phyloP scores from a whole-genome alignment of 2,888 invertebrate species.

The Sarcophaga caerulescens region DNA sequence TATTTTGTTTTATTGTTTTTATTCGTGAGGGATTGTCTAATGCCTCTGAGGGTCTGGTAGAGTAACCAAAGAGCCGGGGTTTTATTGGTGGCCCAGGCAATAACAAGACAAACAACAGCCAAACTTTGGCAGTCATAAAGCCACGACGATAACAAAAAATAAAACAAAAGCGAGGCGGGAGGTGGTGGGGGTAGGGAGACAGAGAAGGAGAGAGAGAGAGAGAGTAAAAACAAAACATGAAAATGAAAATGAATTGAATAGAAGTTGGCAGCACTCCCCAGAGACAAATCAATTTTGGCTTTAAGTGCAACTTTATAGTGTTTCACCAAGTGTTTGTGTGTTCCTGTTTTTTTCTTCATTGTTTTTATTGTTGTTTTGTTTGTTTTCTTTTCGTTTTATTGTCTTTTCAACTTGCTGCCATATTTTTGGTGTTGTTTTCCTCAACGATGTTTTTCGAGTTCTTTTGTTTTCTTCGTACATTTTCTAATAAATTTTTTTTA shows the following conservation, averaged over 20 bases:
- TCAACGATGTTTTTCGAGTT: neutral
- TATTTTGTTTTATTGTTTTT: conserved; percentile 60
- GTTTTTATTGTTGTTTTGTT: neutral
- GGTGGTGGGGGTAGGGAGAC: too few relatives aligned
- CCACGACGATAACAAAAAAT: too few relatives aligned
- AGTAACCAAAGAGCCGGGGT: conserved; percentile 7
- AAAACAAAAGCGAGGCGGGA: too few relatives aligned
- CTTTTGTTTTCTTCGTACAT: conserved; percentile 21
- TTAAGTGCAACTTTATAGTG: conserved; percentile 57
- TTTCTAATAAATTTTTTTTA: neutral
- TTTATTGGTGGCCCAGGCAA: neutral
- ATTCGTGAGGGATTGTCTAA: conserved; percentile 61
- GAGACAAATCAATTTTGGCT: conserved; percentile 69
- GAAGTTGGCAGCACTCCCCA: conserved; percentile 69
- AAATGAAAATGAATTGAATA: conserved; percentile 15
- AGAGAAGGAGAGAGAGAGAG: too few relatives aligned
- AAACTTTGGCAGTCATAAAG: conserved; percentile 50
- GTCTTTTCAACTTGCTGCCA: neutral
- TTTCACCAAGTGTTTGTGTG: conserved; percentile 12
- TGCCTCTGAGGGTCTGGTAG: conserved; percentile 31
- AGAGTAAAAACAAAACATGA: too few relatives aligned
- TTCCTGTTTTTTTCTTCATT: neutral
- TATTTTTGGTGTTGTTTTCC: conserved; percentile 2
- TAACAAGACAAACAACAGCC: conserved; percentile 27
- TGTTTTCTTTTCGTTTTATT: neutral